A percentile compares a stretch with the other conserved stretches of the same genome.
These are phyloP conservation scores for Hydriomena furcata DNA, from an alignment of 2,888 invertebrate species.

Conservation along the genomic window DNA sequence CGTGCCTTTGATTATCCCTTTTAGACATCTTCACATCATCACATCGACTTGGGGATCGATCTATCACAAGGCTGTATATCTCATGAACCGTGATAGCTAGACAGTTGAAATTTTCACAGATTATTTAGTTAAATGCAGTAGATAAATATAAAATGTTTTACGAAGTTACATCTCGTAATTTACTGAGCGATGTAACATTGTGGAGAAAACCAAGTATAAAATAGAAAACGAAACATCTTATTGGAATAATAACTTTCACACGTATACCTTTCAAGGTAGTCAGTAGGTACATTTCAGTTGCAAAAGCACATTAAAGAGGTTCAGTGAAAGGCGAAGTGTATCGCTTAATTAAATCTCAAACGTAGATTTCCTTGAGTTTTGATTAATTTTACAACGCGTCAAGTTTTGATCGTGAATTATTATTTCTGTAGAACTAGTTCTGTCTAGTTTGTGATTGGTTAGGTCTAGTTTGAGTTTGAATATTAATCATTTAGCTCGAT, in stretches of 20 bases:
- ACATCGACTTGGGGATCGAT: no score
- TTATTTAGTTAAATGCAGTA: no score
- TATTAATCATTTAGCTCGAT: not conserved
- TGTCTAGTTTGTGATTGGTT: constrained; percentile 5
- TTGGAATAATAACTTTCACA: constrained; percentile 15
- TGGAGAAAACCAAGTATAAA: constrained; percentile 8
- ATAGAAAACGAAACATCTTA: constrained; percentile 13
- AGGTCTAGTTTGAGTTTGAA: not conserved
- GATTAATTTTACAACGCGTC: constrained; percentile 30
- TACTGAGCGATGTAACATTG: not conserved
- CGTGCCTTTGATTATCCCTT: no score
- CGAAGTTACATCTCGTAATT: no score
- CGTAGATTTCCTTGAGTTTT: constrained; percentile 36
- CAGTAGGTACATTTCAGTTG: constrained; percentile 16
- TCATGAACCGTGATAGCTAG: no score
- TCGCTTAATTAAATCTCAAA: constrained; percentile 31
- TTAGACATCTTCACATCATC: no score
- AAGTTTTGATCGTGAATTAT: constrained; percentile 30
- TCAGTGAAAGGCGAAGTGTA: constrained; percentile 32
- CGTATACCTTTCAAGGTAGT: constrained; percentile 19
- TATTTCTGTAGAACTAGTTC: constrained; percentile 23
- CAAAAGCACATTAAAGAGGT: constrained; percentile 22
- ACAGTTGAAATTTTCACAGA: no score
- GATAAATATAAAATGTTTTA: no score
- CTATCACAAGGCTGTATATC: no score